These are phyloP conservation scores for Thymelicus lineola DNA, from an alignment of 2,888 invertebrate genomes.

Conservation along the genomic window DNA sequence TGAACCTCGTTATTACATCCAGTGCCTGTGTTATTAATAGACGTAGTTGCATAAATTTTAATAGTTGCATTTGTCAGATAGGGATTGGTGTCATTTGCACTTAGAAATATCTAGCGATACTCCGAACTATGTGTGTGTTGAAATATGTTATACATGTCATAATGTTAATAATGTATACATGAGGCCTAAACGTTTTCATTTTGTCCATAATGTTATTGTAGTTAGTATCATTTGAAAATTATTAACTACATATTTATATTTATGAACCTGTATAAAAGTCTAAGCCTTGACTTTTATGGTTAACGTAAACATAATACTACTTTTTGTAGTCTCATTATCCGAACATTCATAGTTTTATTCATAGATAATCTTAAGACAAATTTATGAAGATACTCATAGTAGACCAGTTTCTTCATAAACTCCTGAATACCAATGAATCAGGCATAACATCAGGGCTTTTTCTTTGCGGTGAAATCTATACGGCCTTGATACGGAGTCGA, in stretches of 20 bases:
- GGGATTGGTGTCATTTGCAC: conserved; percentile 65
- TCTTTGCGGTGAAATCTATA: conserved; percentile 39
- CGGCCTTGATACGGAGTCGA: conserved; percentile 34
- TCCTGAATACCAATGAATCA: conserved; percentile 13
- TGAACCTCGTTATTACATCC: conserved; percentile 57
- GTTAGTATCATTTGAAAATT: no score
- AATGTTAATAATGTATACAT: neutral
- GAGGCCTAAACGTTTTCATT: no score
- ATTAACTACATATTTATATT: no score
- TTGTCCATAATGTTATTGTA: no score
- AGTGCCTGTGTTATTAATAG: conserved; percentile 65
- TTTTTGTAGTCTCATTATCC: neutral
- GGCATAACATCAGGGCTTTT: conserved; percentile 22
- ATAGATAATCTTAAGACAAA: no score
- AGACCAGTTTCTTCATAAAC: conserved; percentile 9
- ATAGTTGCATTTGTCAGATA: conserved; percentile 61
- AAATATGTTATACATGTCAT: conserved; percentile 12
- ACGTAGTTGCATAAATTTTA: conserved; percentile 64
- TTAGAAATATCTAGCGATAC: conserved; percentile 48
- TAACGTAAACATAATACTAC: neutral
- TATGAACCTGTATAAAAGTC: neutral
- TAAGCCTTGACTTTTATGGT: neutral
- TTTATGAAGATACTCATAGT: neutral
- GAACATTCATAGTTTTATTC: neutral
- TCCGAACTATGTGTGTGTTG: conserved; percentile 17